A percentile compares a stretch with the other conserved stretches of the same genome.
These are phyloP conservation scores for Cheilinus undulatus DNA, from an alignment of 2,113 vertebrate species.

Conservation along the genomic window DNA sequence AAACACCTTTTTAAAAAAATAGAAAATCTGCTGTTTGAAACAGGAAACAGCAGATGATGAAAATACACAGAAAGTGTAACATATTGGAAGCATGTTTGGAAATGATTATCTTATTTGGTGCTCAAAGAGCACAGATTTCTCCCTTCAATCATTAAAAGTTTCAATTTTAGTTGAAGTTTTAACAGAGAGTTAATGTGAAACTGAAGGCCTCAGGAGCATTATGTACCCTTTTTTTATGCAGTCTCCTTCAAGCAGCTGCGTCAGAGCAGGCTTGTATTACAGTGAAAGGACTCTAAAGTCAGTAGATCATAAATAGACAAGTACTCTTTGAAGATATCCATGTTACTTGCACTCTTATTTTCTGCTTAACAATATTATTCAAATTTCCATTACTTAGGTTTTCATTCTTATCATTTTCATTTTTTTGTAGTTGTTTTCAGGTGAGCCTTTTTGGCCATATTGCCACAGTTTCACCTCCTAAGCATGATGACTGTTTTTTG, in stretches of 20 bases:
- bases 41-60: not conserved
- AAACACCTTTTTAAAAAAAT: not conserved
- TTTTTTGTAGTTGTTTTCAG: not conserved
- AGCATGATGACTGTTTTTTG: not conserved
- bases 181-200: slow-evolving; percentile 44
- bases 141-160: slow-evolving; percentile 38
- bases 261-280: slow-evolving; percentile 28
- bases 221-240: slow-evolving; percentile 42
- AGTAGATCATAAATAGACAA: not conserved
- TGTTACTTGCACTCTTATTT: not conserved
- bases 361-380: not conserved
- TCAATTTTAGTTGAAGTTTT: slow-evolving; percentile 43
- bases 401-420: not conserved
- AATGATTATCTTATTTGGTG: not conserved
- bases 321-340: not conserved
- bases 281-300: slow-evolving; percentile 32
- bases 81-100: slow-evolving; percentile 5
- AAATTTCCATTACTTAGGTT: not conserved
- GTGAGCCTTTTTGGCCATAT: not conserved
- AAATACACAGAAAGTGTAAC: not conserved
- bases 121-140: slow-evolving; percentile 5
- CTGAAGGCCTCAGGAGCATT: slow-evolving; percentile 11
- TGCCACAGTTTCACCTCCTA: slow-evolving; percentile 7
- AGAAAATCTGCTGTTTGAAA: too few species aligned
- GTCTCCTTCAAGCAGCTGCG: slow-evolving; percentile 18